phyloP scores from a whole-genome alignment of 2,797 vertebrate genomes.

The Varecia variegata region DNA sequence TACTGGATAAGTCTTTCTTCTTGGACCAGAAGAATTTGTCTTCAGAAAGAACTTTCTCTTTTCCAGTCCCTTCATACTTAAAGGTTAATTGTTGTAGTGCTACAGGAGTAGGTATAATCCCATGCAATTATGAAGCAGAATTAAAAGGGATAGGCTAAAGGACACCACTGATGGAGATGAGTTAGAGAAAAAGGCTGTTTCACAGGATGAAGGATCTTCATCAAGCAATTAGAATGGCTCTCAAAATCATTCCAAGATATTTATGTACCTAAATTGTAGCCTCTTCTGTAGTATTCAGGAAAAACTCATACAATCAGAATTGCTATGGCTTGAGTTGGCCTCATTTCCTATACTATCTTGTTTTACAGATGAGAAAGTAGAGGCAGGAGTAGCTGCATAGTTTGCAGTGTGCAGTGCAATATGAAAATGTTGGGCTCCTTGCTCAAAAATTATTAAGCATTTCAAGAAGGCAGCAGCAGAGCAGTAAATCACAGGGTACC shows the following conservation, averaged over 20 bases:
- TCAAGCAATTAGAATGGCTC: neutral
- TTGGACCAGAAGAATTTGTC: neutral
- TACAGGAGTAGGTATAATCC: neutral
- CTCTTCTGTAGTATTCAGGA: neutral
- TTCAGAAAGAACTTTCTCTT: conserved; percentile 7
- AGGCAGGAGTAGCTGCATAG: neutral
- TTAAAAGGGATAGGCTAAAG: neutral
- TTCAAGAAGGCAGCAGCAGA: neutral
- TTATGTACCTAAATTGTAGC: neutral
- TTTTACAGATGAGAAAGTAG: neutral
- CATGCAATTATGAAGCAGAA: neutral
- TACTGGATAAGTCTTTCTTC: conserved; percentile 14
- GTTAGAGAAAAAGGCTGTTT: neutral
- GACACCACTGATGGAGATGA: neutral
- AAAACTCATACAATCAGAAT: neutral
- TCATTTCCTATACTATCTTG: neutral
- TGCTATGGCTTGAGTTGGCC: neutral
- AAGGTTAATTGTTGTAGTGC: neutral
- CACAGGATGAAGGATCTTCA: neutral
- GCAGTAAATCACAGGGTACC: neutral
- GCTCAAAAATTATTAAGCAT: neutral
- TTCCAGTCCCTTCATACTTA: neutral
- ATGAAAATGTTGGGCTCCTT: neutral
- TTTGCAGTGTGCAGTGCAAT: neutral
- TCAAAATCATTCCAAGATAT: neutral